These are phyloP conservation scores for Phenacoccus solenopsis DNA, from an alignment of 1,140 invertebrate species.

Conservation along the genomic window DNA sequence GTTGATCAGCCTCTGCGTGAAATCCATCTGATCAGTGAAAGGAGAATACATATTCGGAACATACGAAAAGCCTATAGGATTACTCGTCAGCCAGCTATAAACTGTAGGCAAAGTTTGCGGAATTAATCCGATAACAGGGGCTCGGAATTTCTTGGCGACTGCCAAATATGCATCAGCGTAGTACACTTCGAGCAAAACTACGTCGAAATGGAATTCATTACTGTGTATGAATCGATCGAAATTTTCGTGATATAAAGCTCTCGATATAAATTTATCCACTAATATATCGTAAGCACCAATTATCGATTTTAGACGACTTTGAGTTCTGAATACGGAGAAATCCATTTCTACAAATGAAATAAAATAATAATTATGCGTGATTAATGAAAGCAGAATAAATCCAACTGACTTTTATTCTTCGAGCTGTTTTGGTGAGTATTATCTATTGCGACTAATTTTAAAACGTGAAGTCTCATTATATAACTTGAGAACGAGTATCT, in stretches of 20 bases:
- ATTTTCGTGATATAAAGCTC: neutral
- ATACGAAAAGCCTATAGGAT: conserved; percentile 31
- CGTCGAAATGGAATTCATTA: conserved; percentile 25
- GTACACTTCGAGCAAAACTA: conserved; percentile 30
- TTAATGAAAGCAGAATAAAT: neutral
- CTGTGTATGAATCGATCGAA: conserved; percentile 6
- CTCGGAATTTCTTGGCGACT: conserved; percentile 29
- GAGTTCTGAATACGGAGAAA: neutral
- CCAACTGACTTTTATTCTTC: neutral
- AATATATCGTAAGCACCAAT: neutral
- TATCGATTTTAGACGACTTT: neutral
- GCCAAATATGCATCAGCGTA: conserved; percentile 31
- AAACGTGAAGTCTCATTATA: neutral
- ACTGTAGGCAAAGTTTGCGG: neutral
- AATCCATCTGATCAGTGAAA: conserved; percentile 39
- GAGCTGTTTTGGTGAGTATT: neutral
- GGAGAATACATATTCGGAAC: conserved; percentile 40
- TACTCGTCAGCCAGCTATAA: conserved; percentile 4
- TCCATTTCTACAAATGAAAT: neutral
- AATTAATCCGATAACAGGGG: conserved; percentile 25
- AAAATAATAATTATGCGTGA: neutral
- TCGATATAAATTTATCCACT: neutral
- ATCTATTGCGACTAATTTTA: neutral
- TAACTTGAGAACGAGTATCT: no score
- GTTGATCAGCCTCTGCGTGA: conserved; percentile 43